These are phyloP conservation scores for Pangasius djambal DNA, from an alignment of 2,797 vertebrate genomes.

Conservation along the genomic window DNA sequence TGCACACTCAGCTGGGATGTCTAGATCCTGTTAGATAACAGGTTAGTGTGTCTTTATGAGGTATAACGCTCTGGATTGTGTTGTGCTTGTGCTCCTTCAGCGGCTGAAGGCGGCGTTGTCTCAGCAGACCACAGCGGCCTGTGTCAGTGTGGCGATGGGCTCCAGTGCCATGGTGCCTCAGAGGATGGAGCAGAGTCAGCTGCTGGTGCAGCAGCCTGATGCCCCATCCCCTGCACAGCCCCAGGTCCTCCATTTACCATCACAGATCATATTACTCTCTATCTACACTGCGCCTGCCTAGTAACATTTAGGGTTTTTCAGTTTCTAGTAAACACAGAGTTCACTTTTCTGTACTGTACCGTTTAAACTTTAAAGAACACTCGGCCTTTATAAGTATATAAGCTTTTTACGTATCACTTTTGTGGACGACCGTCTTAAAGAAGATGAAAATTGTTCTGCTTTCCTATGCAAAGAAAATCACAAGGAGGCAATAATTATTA, in stretches of 20 bases:
- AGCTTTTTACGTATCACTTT: background rate
- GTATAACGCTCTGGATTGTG: slow-evolving; percentile 31
- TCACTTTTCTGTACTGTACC: background rate
- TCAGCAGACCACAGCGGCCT: slow-evolving; percentile 83
- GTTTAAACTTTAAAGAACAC: too few species aligned
- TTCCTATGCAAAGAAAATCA: background rate
- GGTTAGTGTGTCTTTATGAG: slow-evolving; percentile 2
- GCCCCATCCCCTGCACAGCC: slow-evolving; percentile 90
- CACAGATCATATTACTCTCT: background rate
- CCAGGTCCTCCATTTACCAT: slow-evolving; percentile 68
- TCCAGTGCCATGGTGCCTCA: slow-evolving; percentile 90
- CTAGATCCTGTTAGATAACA: background rate
- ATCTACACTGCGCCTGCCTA: background rate
- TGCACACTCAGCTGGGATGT: background rate
- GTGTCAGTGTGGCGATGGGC: slow-evolving; percentile 80
- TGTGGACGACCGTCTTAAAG: too few species aligned
- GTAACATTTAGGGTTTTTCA: background rate
- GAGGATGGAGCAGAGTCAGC: slow-evolving; percentile 89
- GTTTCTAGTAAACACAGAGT: background rate
- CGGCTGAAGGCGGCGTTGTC: slow-evolving; percentile 92
- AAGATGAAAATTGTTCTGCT: background rate
- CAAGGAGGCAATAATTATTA: background rate
- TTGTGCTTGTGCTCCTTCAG: slow-evolving; percentile 65
- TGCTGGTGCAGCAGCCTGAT: slow-evolving; percentile 88
- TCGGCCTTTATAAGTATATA: too few species aligned